Evolutionary conservation across 2,113 vertebrate species (phyloP), one percentile per base, ranked within the genome.

Genomic region (Cynoglossus semilaevis): DNA sequence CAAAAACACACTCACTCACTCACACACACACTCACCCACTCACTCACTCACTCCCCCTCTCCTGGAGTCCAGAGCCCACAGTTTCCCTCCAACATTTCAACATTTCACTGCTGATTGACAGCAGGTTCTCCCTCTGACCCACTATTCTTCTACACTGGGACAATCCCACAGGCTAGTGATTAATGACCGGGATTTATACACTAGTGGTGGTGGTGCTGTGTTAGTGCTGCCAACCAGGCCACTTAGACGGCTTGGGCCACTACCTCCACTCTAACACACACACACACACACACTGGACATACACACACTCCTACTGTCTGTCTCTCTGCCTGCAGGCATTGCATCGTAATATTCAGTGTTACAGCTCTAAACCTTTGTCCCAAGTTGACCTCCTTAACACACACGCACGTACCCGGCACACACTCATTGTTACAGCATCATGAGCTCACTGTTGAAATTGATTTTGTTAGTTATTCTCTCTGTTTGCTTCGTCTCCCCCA

Each of bases 61-160:
- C 22, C 22, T 6, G 22, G 22, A 29, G 22, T 29, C 22, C 22
- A 29, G 22, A 29, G 22, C 22, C 22, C 22, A 29, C 22, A 29
- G 22, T 29, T 29, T 29, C 22, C 22, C 22, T 29, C 22, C 22
- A 29, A 29, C 22, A 29, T 29, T 29, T 29, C 22, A 29, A 79
- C 68, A 67, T 83, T 79, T 83, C 63, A 76, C 68, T 29, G 59
- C 70, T 89, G 88, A 91, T 79, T 91, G 91, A 89, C 91, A 89
- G 81, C 84, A 76, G 86, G 88, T 84, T 85, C 82, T 88, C 82
- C 84, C 70, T 53, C 75, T 89, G 88, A 91, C 90, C 89, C 85
- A 91, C 49, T 87, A 87, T 90, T 88, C 79, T 83, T 84, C 82
- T 85, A 84, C 85, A 84, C 81, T 84, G 82, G 85, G 85, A 85